These are phyloP conservation scores for Orycteropus afer DNA, from an alignment of 2,113 vertebrate species.

Conservation along the genomic window DNA sequence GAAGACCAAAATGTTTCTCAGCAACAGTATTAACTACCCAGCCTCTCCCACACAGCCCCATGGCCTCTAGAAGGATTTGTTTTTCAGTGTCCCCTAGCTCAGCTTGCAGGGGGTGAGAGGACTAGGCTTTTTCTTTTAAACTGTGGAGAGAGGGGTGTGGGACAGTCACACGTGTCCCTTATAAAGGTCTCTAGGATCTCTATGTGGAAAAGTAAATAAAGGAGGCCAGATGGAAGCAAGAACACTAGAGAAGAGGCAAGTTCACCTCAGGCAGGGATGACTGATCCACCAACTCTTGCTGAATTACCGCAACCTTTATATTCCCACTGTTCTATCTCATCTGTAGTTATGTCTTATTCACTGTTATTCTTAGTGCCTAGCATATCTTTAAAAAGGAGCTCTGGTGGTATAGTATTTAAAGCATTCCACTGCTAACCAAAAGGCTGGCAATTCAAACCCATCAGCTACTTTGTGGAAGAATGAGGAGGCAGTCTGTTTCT, in stretches of 20 bases:
- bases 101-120: background rate
- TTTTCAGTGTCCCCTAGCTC: background rate
- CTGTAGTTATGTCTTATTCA: background rate
- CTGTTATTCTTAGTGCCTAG: background rate
- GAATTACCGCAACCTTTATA: background rate
- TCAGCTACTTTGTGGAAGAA: too few relatives aligned
- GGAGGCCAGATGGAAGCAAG: background rate
- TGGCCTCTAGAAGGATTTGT: background rate
- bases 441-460: too few relatives aligned
- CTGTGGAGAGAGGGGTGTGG: background rate
- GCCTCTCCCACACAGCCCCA: background rate
- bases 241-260: background rate
- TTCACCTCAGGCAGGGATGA: background rate
- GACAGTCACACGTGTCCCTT: background rate
- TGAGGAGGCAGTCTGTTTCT: too few relatives aligned
- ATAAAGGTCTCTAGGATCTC: background rate
- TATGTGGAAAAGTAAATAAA: background rate
- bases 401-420: too few relatives aligned
- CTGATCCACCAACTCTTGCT: background rate
- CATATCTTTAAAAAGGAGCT: too few relatives aligned
- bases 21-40: background rate
- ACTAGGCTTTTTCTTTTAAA: background rate
- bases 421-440: too few relatives aligned
- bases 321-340: background rate
- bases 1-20: background rate